Evolutionary conservation across 2,888 invertebrate genomes (phyloP).

Genomic region (Aromia moschata): DNA sequence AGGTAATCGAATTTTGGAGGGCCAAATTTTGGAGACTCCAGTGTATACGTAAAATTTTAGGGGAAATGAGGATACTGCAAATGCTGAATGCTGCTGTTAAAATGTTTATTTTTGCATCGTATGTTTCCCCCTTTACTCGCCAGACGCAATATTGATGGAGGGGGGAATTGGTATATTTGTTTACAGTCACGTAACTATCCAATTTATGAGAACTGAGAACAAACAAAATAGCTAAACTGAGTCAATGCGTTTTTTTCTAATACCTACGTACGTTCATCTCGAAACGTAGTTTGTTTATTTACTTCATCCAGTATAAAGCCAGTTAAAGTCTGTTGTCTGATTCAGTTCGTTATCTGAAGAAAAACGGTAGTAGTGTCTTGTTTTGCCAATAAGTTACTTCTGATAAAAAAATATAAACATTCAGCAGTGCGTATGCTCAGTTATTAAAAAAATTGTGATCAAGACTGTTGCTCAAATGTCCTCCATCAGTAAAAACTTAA

Average conservation of each 20-base stretch:
- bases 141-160: background rate
- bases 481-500: constrained; percentile 56
- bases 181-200: constrained; percentile 8
- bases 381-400: no score
- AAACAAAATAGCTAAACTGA: background rate
- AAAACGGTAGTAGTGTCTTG: no score
- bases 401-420: background rate
- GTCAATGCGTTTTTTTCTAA: constrained; percentile 6
- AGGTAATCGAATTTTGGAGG: no score
- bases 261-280: background rate
- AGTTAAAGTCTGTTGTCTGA: background rate
- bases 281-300: constrained; percentile 14
- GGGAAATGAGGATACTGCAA: background rate
- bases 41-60: no score
- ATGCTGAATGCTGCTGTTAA: no score
- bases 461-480: no score
- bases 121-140: background rate
- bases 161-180: background rate
- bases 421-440: background rate
- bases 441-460: no score
- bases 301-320: constrained; percentile 10
- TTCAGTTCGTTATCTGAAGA: constrained; percentile 12
- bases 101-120: background rate
- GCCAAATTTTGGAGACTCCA: no score
- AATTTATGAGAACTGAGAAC: no score